Evolutionary conservation across 2,797 vertebrate genomes (phyloP).

Genomic region (Mustela erminea): DNA sequence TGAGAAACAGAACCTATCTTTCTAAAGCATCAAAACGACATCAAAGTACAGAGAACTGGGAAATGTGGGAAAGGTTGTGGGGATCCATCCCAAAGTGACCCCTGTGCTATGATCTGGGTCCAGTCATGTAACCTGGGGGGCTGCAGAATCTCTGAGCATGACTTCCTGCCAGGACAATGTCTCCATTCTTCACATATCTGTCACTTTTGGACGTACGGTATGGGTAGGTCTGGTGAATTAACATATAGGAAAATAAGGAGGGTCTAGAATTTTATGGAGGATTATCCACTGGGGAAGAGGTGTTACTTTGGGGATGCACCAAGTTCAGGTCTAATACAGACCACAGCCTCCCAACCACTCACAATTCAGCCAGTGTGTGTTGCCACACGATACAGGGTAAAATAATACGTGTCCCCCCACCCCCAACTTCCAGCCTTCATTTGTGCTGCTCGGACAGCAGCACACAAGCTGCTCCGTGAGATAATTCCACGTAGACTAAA

Average conservation of each 20-base stretch:
- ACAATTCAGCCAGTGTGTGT: background rate
- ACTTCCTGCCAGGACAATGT: background rate
- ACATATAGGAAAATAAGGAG: background rate
- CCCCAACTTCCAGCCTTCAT: background rate
- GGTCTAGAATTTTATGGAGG: slow-evolving; percentile 2
- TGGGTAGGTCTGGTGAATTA: background rate
- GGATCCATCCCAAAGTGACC: background rate
- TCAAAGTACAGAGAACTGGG: background rate
- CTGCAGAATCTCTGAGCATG: background rate
- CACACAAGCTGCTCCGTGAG: background rate
- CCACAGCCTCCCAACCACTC: background rate
- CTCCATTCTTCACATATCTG: background rate
- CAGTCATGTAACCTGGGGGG: background rate
- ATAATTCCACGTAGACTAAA: background rate
- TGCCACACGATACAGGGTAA: background rate
- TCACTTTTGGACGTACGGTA: background rate
- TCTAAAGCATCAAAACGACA: background rate
- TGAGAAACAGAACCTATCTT: slow-evolving; percentile 35
- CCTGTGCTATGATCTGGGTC: background rate
- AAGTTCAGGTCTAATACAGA: background rate
- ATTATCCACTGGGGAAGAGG: background rate
- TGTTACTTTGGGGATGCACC: background rate
- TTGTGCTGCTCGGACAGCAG: background rate
- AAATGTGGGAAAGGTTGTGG: background rate
- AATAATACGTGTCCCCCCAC: background rate